A percentile compares a stretch with the other conserved stretches of the same genome.
Evolutionary conservation across 2,113 vertebrate genomes (phyloP).

Genomic region (Chamaea fasciata): DNA sequence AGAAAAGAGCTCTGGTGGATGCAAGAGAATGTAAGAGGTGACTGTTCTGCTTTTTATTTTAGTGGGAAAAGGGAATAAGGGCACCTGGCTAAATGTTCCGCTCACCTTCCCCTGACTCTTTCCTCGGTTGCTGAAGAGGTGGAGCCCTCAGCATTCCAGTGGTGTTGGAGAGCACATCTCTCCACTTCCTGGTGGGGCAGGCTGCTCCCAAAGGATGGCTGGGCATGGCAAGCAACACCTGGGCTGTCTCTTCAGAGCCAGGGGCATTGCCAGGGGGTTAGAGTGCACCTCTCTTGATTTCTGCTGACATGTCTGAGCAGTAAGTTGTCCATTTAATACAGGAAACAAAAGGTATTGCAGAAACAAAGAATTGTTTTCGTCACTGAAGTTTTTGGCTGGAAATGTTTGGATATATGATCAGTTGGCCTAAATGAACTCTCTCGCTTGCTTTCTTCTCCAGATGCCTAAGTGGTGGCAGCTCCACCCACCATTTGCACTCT

Average conservation of each 20-base stretch:
- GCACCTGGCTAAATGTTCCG: background rate
- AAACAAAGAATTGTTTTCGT: background rate
- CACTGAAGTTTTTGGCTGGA: conserved; percentile 6
- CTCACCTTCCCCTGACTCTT: background rate
- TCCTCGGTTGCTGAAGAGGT: background rate
- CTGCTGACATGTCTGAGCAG: background rate
- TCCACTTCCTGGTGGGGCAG: background rate
- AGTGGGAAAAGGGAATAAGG: background rate
- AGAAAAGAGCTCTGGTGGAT: background rate
- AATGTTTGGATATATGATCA: background rate
- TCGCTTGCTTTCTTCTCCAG: background rate
- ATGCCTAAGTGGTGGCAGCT: background rate
- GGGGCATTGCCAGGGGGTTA: background rate
- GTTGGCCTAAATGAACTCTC: background rate
- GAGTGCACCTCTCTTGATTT: background rate
- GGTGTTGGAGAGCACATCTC: background rate
- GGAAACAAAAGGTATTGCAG: background rate
- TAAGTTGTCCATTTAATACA: background rate
- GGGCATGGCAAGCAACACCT: background rate
- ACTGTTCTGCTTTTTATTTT: background rate
- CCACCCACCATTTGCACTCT: background rate
- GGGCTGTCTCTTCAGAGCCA: background rate
- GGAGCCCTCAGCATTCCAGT: rapidly evolving
- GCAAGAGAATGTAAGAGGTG: background rate
- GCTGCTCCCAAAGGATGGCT: background rate